Percentiles rank a stretch among this genome's conserved stretches.
These are phyloP conservation scores for Caenorhabditis sp. DNA, from an alignment of 2,888 invertebrate genomes.

Conservation along the genomic window DNA sequence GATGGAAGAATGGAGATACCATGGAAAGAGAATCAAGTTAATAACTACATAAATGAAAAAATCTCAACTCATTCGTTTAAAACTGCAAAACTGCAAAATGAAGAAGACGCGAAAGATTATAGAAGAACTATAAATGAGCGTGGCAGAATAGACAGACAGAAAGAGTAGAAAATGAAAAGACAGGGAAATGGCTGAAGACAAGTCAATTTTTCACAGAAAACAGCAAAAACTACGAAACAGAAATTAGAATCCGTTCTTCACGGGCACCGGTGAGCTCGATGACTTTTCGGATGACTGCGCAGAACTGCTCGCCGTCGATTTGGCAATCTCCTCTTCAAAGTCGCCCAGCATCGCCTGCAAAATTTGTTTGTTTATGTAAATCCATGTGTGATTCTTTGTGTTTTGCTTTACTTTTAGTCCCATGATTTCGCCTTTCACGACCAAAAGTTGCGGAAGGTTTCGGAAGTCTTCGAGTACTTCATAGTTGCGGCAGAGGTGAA, in stretches of 20 bases:
- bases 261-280: slow-evolving; percentile 59
- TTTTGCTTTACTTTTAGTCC: slow-evolving; percentile 76
- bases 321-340: slow-evolving; percentile 70
- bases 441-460: slow-evolving; percentile 82
- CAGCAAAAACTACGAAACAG: slow-evolving; percentile 9
- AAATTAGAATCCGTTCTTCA: slow-evolving; percentile 59
- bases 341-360: slow-evolving; percentile 79
- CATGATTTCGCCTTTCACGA: slow-evolving; percentile 82
- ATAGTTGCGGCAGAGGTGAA: slow-evolving; percentile 82
- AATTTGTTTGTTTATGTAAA: slow-evolving; percentile 28
- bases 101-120: slow-evolving; percentile 5
- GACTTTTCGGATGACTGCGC: slow-evolving; percentile 46
- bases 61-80: background rate
- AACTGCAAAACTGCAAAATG: no score
- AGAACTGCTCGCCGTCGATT: slow-evolving; percentile 43
- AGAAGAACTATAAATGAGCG: slow-evolving; percentile 3
- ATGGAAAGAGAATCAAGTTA: background rate
- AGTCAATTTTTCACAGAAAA: slow-evolving; percentile 52
- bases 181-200: slow-evolving; percentile 24
- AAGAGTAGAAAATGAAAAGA: slow-evolving; percentile 3
- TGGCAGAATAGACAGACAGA: slow-evolving; percentile 34
- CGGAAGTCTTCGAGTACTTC: slow-evolving; percentile 82
- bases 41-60: slow-evolving; percentile 4
- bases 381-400: background rate
- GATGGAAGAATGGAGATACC: background rate